phyloP scores from a whole-genome alignment of 2,797 vertebrate species.

The Perodicticus potto region DNA sequence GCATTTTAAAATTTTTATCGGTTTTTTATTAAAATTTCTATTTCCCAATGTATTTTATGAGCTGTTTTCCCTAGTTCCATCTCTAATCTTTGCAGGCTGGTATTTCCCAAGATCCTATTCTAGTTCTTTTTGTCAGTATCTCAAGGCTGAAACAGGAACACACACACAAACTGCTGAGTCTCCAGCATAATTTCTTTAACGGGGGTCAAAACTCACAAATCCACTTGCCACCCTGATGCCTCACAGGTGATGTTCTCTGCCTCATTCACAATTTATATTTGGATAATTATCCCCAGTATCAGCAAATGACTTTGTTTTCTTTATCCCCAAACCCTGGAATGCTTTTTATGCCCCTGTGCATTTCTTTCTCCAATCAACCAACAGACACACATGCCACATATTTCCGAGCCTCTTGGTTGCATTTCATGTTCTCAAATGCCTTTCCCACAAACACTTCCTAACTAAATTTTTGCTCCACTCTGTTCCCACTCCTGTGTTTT shows the following conservation, averaged over 20 bases:
- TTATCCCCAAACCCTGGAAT: neutral
- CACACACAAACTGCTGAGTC: neutral
- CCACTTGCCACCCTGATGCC: neutral
- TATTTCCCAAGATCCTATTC: neutral
- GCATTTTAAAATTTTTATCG: neutral
- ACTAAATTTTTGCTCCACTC: neutral
- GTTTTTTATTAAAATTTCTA: neutral
- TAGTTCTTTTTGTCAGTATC: neutral
- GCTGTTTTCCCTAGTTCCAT: neutral
- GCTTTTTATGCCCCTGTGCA: neutral
- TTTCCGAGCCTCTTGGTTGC: neutral
- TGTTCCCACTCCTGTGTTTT: neutral
- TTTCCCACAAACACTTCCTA: neutral
- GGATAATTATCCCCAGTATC: neutral
- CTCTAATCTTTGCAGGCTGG: neutral
- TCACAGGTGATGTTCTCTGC: neutral
- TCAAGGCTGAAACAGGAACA: neutral
- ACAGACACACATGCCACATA: neutral
- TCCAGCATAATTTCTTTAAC: neutral
- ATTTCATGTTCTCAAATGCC: neutral
- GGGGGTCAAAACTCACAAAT: neutral
- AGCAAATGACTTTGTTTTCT: neutral
- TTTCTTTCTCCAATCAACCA: neutral
- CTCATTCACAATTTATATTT: neutral
- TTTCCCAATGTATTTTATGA: neutral